A percentile compares a stretch with the other conserved stretches of the same genome.
Evolutionary conservation across 2,113 vertebrate species (phyloP).

Genomic region (Orycteropus afer): DNA sequence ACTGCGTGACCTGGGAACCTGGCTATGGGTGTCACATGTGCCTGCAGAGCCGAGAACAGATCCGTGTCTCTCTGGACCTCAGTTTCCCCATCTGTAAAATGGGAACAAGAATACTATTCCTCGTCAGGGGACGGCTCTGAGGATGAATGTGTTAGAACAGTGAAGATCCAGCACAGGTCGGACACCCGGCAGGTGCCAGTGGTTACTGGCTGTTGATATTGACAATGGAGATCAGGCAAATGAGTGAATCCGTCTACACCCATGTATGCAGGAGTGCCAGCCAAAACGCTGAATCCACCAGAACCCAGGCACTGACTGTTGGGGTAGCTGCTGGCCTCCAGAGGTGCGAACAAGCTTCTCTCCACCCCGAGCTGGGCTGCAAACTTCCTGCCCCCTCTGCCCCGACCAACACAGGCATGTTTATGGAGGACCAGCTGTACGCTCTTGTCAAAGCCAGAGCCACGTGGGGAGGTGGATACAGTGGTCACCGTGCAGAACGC

Average conservation of each 20-base stretch:
- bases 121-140: neutral
- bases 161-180: neutral
- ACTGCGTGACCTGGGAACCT: neutral
- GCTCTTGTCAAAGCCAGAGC: too few species aligned
- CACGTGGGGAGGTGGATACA: neutral
- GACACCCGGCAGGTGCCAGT: neutral
- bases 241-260: neutral
- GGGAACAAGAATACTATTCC: neutral
- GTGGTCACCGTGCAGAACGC: neutral
- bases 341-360: too few species aligned
- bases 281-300: too few species aligned
- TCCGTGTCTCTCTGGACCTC: neutral
- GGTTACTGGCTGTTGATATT: neutral
- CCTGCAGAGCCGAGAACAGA: neutral
- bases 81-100: neutral
- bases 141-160: neutral
- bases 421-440: neutral
- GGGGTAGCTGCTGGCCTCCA: neutral
- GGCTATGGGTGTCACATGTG: too few species aligned
- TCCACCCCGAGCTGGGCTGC: too few species aligned
- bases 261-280: neutral
- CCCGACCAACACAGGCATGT: neutral
- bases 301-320: neutral
- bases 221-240: neutral
- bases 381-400: neutral